A percentile compares a stretch with the other conserved stretches of the same genome.
These are phyloP conservation scores for Psittacula echo DNA, from an alignment of 2,797 vertebrate genomes.

Conservation along the genomic window DNA sequence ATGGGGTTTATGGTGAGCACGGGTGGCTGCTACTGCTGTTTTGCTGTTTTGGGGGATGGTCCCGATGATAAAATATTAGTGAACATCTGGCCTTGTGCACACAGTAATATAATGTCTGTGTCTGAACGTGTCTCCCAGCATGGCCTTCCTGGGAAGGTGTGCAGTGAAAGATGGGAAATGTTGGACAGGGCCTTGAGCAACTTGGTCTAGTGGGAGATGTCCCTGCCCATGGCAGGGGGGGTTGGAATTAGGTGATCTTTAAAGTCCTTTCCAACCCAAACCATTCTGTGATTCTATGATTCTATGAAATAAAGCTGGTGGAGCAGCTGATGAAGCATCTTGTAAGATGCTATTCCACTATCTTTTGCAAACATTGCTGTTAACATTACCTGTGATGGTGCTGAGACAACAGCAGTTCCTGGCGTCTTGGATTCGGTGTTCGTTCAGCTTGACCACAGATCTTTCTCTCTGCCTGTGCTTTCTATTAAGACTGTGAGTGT, in stretches of 20 bases:
- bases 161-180: neutral
- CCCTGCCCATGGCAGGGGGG: neutral
- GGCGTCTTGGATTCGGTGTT: neutral
- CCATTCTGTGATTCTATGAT: neutral
- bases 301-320: neutral
- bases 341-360: neutral
- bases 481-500: neutral
- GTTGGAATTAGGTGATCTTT: neutral
- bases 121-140: accelerated
- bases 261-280: neutral
- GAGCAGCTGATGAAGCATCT: neutral
- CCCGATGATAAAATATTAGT: neutral
- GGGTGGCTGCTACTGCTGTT: accelerated
- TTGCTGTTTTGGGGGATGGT: neutral
- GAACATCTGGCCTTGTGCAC: neutral
- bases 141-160: neutral
- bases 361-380: neutral
- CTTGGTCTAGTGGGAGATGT: neutral
- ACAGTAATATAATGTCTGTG: neutral
- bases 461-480: neutral
- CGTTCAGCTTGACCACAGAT: neutral
- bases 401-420: neutral
- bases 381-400: neutral
- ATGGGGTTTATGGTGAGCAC: neutral
- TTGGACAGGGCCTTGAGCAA: neutral